Evolutionary conservation across 2,888 invertebrate species (phyloP).

Genomic region (Dromius quadrimaculatus): DNA sequence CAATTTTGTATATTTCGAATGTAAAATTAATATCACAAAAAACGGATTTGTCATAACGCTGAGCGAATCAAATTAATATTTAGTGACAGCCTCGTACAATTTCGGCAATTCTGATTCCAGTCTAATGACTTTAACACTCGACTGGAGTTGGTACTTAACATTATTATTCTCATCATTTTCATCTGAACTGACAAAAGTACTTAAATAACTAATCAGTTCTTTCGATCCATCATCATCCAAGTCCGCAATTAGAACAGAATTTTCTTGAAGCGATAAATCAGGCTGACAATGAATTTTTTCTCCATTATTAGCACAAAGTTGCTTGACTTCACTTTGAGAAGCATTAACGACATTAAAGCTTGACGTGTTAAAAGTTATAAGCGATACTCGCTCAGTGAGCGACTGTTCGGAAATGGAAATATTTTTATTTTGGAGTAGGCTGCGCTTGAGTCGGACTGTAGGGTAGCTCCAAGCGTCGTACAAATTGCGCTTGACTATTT

Average conservation of each 20-base stretch:
- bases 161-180: constrained; percentile 60
- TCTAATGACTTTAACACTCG: constrained; percentile 77
- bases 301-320: constrained; percentile 73
- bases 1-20: no score
- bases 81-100: constrained; percentile 69
- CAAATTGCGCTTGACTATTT: constrained; percentile 56
- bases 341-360: constrained; percentile 82
- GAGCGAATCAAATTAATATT: constrained; percentile 40
- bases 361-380: constrained; percentile 82
- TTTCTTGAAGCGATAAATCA: constrained; percentile 78
- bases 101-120: constrained; percentile 81
- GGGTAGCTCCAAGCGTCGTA: constrained; percentile 57
- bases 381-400: constrained; percentile 79
- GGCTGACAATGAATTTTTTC: constrained; percentile 75
- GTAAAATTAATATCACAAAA: no score
- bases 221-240: constrained; percentile 81
- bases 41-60: background rate
- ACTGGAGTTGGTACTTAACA: constrained; percentile 73
- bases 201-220: constrained; percentile 82
- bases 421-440: constrained; percentile 30
- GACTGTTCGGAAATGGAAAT: constrained; percentile 56
- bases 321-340: constrained; percentile 82
- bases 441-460: constrained; percentile 56
- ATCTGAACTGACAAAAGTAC: constrained; percentile 71
- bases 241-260: constrained; percentile 80